A percentile compares a stretch with the other conserved stretches of the same genome.
Conservation (phyloP, 92 coral and sea anemone genomes). For the Montipora capitata region DNA sequence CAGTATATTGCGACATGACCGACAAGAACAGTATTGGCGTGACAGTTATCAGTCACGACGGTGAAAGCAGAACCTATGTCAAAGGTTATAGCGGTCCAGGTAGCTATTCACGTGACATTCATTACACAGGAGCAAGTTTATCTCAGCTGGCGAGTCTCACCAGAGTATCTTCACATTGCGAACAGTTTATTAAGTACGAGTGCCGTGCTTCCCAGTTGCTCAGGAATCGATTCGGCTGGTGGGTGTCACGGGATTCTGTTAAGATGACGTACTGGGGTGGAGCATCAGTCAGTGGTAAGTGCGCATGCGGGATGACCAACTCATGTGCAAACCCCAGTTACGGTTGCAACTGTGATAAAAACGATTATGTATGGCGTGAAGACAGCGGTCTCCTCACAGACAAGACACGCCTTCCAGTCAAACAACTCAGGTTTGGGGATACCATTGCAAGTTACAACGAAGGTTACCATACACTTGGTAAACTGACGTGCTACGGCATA, state of each 20-base stretch:
- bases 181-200: too few relatives aligned
- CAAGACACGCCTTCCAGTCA: neutral
- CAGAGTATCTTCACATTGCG: too few relatives aligned
- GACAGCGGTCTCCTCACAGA: conserved; percentile 46
- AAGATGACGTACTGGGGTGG: conserved; percentile 53
- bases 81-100: neutral
- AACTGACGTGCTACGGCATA: too few relatives aligned
- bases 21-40: neutral
- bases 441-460: fast-evolving
- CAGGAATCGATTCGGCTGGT: too few relatives aligned
- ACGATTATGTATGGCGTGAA: too few relatives aligned
- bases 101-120: conserved; percentile 47
- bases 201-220: too few relatives aligned
- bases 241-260: conserved; percentile 44
- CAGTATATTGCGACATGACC: too few relatives aligned
- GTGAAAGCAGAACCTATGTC: neutral
- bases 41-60: conserved; percentile 15
- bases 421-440: neutral
- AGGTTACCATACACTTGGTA: too few relatives aligned
- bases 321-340: conserved; percentile 23
- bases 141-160: conserved; percentile 71
- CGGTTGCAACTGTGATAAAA: neutral
- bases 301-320: conserved; percentile 81
- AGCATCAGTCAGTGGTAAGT: conserved; percentile 54
- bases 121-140: conserved; percentile 58